These are phyloP conservation scores for Ceriagrion tenellum DNA, from an alignment of 2,888 invertebrate genomes.

Conservation along the genomic window DNA sequence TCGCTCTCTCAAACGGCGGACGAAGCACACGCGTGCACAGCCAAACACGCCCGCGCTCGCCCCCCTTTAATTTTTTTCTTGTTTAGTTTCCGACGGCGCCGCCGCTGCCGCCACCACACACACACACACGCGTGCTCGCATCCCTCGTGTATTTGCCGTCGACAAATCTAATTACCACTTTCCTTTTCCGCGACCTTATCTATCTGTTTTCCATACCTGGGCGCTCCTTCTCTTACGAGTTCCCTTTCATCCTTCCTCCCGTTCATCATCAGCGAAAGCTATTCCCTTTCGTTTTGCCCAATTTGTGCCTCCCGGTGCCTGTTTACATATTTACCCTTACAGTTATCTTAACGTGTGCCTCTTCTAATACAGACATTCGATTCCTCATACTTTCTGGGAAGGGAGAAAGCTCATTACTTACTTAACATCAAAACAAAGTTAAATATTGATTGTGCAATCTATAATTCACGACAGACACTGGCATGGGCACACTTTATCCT, in stretches of 20 bases:
- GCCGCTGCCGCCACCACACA: too few species aligned
- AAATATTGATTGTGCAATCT: background rate
- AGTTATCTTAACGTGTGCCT: background rate
- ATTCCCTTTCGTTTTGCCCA: conserved; percentile 25
- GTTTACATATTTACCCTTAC: conserved; percentile 46
- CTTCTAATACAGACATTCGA: background rate
- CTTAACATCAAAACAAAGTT: background rate
- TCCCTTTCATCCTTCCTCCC: background rate
- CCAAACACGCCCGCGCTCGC: background rate
- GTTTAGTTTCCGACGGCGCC: background rate
- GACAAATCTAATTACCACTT: conserved; percentile 53
- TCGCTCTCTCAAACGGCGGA: background rate
- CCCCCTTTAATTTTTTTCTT: background rate
- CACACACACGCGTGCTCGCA: background rate
- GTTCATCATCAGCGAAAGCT: conserved; percentile 10
- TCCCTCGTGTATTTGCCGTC: conserved; percentile 37
- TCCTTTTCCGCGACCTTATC: conserved; percentile 39
- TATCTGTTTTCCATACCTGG: conserved; percentile 35
- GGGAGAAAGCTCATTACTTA: background rate
- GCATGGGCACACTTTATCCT: background rate
- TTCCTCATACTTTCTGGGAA: background rate
- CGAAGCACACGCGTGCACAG: background rate
- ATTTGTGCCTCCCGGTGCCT: background rate
- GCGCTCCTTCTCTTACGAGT: background rate
- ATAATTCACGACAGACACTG: background rate